Conservation (phyloP, 2,888 invertebrate genomes). For the Drosophila anomalata region DNA sequence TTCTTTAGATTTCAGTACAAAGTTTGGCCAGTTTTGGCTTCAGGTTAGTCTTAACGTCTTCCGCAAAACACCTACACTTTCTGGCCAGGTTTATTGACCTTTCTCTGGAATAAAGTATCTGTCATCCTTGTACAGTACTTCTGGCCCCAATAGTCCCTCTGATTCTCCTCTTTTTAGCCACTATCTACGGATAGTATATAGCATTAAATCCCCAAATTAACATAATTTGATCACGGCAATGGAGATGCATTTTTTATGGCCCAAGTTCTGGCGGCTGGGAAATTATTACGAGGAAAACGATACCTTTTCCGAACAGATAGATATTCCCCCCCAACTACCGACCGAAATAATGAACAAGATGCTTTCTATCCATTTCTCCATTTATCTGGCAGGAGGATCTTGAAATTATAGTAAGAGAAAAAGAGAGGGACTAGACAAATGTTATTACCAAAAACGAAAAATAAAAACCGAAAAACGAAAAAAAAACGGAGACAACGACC, state of each 20-base stretch:
- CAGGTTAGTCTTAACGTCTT: not conserved
- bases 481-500: slow-evolving; percentile 53
- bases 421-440: slow-evolving; percentile 67
- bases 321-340: slow-evolving; percentile 10
- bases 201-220: slow-evolving; percentile 65
- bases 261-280: slow-evolving; percentile 41
- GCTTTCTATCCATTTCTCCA: slow-evolving; percentile 47
- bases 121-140: not conserved
- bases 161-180: slow-evolving; percentile 3
- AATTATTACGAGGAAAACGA: slow-evolving; percentile 79
- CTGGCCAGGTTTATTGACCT: slow-evolving; percentile 26
- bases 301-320: slow-evolving; percentile 57
- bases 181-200: slow-evolving; percentile 53
- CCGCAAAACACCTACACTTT: slow-evolving; percentile 15
- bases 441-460: slow-evolving; percentile 69
- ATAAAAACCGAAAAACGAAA: slow-evolving; percentile 1
- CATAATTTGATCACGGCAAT: slow-evolving; percentile 79
- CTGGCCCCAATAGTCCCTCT: not conserved
- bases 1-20: slow-evolving; percentile 5
- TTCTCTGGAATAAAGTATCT: not conserved
- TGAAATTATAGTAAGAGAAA: slow-evolving; percentile 27
- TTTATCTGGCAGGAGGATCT: slow-evolving; percentile 50
- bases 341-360: slow-evolving; percentile 46
- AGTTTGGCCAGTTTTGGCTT: slow-evolving; percentile 1
- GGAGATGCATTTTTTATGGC: slow-evolving; percentile 66